A percentile compares a stretch with the other conserved stretches of the same genome.
Conservation (phyloP, 2,888 invertebrate species). For the Meta bourneti region DNA sequence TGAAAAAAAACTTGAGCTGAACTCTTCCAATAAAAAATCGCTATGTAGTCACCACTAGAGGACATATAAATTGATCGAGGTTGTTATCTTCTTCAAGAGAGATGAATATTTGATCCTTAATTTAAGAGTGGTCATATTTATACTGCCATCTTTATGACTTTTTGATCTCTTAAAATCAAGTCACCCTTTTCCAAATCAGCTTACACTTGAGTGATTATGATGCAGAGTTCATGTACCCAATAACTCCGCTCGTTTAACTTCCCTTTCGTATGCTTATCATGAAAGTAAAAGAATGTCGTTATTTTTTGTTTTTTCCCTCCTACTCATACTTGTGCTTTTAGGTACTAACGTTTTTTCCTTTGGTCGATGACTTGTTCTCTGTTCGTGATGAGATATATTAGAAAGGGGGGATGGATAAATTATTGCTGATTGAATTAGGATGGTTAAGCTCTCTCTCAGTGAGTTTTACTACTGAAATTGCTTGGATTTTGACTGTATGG, state of each 20-base stretch:
- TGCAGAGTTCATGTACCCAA: constrained; percentile 52
- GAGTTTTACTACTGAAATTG: neutral
- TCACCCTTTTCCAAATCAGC: constrained; percentile 14
- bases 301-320: neutral
- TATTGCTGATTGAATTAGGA: neutral
- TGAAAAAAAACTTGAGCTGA: no score
- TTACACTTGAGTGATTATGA: constrained; percentile 38
- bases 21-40: no score
- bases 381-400: neutral
- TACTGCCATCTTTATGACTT: constrained; percentile 32
- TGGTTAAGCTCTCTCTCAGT: neutral
- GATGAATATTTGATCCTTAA: constrained; percentile 3
- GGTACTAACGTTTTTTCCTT: neutral
- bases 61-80: no score
- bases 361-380: neutral
- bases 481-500: neutral
- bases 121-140: constrained; percentile 23
- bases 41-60: no score
- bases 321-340: neutral
- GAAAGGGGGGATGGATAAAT: neutral
- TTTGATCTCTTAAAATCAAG: neutral
- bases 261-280: neutral
- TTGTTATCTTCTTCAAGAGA: neutral
- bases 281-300: neutral
- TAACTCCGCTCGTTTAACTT: constrained; percentile 17